These are phyloP conservation scores for Notodonta dromedarius DNA, from an alignment of 2,888 invertebrate species.

Conservation along the genomic window DNA sequence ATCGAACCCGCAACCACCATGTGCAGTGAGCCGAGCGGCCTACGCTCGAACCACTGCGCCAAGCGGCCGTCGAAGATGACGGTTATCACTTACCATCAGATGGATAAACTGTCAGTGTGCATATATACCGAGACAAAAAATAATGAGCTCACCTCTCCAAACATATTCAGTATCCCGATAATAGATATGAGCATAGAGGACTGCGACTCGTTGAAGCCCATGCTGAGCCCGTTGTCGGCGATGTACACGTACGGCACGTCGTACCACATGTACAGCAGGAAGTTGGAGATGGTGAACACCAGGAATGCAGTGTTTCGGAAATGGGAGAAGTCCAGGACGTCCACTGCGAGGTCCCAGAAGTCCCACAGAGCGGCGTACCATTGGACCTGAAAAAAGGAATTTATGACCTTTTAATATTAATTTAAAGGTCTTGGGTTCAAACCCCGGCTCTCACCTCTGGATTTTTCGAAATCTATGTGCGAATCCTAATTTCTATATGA, in stretches of 20 bases:
- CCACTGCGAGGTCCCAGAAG: constrained; percentile 89
- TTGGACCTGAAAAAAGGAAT: constrained; percentile 72
- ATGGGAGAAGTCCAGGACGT: constrained; percentile 93
- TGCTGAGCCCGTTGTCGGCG: constrained; percentile 90
- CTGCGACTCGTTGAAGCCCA: constrained; percentile 89
- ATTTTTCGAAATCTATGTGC: too few species aligned
- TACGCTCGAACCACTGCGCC: too few species aligned
- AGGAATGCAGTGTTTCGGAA: constrained; percentile 89
- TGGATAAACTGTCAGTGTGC: too few species aligned
- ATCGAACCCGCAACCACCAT: too few species aligned
- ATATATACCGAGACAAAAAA: background rate
- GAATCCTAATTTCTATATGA: too few species aligned
- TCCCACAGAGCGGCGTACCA: constrained; percentile 91
- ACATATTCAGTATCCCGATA: constrained; percentile 94
- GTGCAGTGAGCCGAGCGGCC: too few species aligned
- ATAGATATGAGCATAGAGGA: constrained; percentile 93
- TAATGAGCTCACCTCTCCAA: constrained; percentile 89
- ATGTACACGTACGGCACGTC: constrained; percentile 97
- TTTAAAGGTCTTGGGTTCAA: too few species aligned
- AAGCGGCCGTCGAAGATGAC: too few species aligned
- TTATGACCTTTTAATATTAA: too few species aligned
- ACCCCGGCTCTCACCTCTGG: too few species aligned
- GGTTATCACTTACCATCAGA: too few species aligned
- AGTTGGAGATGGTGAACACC: constrained; percentile 94
- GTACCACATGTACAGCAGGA: constrained; percentile 95